phyloP scores from a whole-genome alignment of 2,888 invertebrate genomes.

The Bedellia somnulentella region DNA sequence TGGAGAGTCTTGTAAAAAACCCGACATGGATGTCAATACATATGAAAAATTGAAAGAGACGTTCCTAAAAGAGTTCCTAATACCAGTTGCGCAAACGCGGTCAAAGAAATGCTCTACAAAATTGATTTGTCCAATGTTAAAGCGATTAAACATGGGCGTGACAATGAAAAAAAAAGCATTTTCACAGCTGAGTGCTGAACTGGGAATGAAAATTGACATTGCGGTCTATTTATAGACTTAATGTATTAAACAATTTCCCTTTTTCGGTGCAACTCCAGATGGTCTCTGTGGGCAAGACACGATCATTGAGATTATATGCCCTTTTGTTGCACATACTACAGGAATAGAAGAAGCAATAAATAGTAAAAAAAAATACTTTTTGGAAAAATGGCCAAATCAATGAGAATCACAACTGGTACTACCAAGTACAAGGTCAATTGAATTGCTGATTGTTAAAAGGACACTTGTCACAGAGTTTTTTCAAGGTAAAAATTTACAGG shows the following conservation, averaged over 20 bases:
- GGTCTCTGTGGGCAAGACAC: constrained; percentile 4
- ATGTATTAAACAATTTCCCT: constrained; percentile 6
- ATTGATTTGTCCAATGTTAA: constrained; percentile 3
- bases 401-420: constrained; percentile 4
- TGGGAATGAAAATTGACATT: constrained; percentile 5
- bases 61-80: constrained; percentile 5
- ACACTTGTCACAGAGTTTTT: too few species aligned
- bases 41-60: constrained; percentile 3
- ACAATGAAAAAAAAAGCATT: constrained; percentile 8
- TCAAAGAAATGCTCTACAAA: constrained; percentile 7
- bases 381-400: constrained; percentile 3
- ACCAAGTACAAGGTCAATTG: constrained; percentile 8
- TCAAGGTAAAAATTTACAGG: too few species aligned
- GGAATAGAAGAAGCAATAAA: constrained; percentile 4
- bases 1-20: constrained; percentile 3
- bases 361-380: constrained; percentile 5
- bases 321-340: constrained; percentile 5
- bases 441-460: too few species aligned
- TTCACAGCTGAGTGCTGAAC: constrained; percentile 6
- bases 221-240: constrained; percentile 10
- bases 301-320: constrained; percentile 7
- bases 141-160: constrained; percentile 9
- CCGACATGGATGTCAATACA: constrained; percentile 4
- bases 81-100: constrained; percentile 6
- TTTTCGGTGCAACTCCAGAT: constrained; percentile 9